Percentiles rank a stretch among this genome's conserved stretches.
Conservation (phyloP, 2,113 vertebrate species). For the Phodopus roborovskii region DNA sequence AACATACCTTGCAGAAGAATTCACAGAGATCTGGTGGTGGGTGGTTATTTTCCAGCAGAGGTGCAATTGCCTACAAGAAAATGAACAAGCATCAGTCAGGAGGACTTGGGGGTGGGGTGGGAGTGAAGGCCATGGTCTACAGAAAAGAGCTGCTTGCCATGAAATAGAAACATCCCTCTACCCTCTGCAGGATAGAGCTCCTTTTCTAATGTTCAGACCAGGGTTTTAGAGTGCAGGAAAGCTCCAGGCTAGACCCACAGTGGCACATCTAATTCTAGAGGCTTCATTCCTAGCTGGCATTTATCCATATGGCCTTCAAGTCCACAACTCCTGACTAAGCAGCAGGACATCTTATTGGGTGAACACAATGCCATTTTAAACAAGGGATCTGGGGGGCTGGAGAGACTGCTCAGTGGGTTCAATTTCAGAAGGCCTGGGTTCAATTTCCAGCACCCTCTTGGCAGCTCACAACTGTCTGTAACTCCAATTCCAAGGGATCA, state of each 20-base stretch:
- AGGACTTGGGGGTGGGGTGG: rapidly evolving
- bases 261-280: rapidly evolving
- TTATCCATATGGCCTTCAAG: not conserved
- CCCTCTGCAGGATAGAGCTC: not conserved
- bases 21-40: conserved; percentile 99
- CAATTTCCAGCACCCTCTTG: not conserved
- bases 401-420: not conserved
- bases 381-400: not conserved
- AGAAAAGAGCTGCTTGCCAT: rapidly evolving
- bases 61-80: conserved; percentile 94
- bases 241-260: rapidly evolving
- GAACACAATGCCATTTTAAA: not conserved
- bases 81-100: not conserved
- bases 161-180: not conserved
- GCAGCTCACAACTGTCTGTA: not conserved
- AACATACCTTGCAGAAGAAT: conserved; percentile 99
- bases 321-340: not conserved
- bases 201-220: not conserved
- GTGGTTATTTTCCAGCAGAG: conserved; percentile 99
- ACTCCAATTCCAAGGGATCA: not conserved
- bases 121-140: rapidly evolving
- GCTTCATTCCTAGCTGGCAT: rapidly evolving
- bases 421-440: not conserved
- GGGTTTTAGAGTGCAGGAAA: not conserved
- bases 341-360: rapidly evolving